phyloP scores from a whole-genome alignment of 2,113 vertebrate species.

The Lathamus discolor region DNA sequence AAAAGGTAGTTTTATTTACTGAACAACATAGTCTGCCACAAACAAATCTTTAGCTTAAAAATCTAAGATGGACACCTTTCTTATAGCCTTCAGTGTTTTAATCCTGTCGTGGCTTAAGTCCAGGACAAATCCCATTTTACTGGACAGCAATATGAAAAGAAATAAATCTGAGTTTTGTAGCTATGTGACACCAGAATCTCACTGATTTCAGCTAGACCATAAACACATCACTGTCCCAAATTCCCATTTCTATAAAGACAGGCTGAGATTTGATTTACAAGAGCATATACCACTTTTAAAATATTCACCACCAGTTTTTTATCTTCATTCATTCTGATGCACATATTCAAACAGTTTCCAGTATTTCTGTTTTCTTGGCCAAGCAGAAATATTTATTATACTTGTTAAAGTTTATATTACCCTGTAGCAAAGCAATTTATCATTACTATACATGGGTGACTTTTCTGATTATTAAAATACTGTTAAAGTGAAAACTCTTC shows the following conservation, averaged over 20 bases:
- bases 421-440: constrained; percentile 72
- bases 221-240: not conserved
- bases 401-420: constrained; percentile 69
- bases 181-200: not conserved
- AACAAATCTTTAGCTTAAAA: not conserved
- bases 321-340: constrained; percentile 43
- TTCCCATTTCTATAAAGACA: not conserved
- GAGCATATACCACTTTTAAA: not conserved
- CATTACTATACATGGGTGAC: constrained; percentile 60
- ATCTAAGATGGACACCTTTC: not conserved
- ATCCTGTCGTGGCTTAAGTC: not conserved
- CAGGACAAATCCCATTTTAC: not conserved
- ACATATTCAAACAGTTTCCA: constrained; percentile 39
- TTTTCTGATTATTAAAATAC: constrained; percentile 73
- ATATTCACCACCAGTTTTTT: not conserved
- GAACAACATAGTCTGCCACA: not conserved
- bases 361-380: constrained; percentile 36
- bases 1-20: not conserved
- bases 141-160: not conserved
- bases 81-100: not conserved
- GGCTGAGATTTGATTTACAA: not conserved
- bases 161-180: not conserved
- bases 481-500: constrained; percentile 24
- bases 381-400: constrained; percentile 68
- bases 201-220: not conserved